Base-by-base conservation (phyloP, 1,140 invertebrate species). In the Aporrectodea caliginosa region DNA sequence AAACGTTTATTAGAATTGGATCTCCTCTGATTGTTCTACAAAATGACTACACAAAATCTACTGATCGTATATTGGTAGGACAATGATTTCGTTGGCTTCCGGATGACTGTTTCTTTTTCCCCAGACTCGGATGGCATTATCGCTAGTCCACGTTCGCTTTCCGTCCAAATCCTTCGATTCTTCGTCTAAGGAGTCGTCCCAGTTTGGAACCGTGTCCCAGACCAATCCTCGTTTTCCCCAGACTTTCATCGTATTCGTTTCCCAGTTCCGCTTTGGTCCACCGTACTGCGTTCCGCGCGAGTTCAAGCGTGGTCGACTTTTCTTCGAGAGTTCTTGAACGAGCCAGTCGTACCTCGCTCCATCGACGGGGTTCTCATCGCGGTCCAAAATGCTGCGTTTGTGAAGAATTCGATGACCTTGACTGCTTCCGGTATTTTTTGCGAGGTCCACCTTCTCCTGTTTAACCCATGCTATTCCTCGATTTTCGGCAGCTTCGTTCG, bases 201-300 rank as follows among this genome's bases (percentile, higher is more conserved):
- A 14, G 70, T 32, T 32, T 12, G n/a, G n/a, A n/a, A 12, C 6
- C 6, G 16, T 77, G n/a, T n/a, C n/a, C n/a, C n/a, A n/a, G n/a
- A n/a, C n/a, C n/a, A n/a, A n/a, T n/a, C n/a, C n/a, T 22, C 78
- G 31, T 71, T 79, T 79, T 1, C 78, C 78, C 78, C 78, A 79
- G 1, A 75, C 35, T 12, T 68, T 32, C 77, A 78, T 78, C 31
- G 29, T 33, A 32, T 79, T 79, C 16, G 78, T 68, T 34, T 78
- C 31, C 78, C 78, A 79, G 43, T 27, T 58, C 2, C 78, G 33
- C 69, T 79, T 79, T 30, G 69, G 31, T 27, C 31, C 69, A 14
- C 31, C 68, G 1, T 43, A 58, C 2, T 30, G 68, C n/a, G 14
- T 71, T 0, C 1, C 16, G 1, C 27, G 16, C 22, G n/a, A 30